Evolutionary conservation across 2,888 invertebrate genomes (phyloP).

Genomic region (Ochropleura leucogaster): DNA sequence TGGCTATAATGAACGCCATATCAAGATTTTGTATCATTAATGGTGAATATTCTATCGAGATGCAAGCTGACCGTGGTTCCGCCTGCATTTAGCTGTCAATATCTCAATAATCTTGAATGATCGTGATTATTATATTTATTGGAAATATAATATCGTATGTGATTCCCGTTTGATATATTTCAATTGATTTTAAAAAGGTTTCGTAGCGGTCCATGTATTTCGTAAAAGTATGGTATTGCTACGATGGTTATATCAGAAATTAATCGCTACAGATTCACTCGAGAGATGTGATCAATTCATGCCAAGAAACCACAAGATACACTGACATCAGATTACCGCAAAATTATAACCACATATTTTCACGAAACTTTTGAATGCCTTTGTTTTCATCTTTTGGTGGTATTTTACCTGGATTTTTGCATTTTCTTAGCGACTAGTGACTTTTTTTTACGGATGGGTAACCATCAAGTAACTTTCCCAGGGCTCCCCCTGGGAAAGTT

Average conservation of each 20-base stretch:
- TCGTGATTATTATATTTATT: slow-evolving; percentile 57
- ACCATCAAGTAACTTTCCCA: too few species aligned
- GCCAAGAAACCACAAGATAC: not conserved
- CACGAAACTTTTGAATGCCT: not conserved
- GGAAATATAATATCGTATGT: slow-evolving; percentile 61
- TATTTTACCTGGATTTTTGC: not conserved
- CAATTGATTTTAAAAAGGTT: slow-evolving; percentile 29
- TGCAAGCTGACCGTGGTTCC: slow-evolving; percentile 32
- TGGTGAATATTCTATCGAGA: slow-evolving; percentile 51
- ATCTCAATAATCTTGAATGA: slow-evolving; percentile 55
- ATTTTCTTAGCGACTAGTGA: too few species aligned
- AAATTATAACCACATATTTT: not conserved
- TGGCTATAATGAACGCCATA: slow-evolving; percentile 51
- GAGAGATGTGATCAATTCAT: not conserved
- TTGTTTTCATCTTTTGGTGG: not conserved
- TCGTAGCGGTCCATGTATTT: slow-evolving; percentile 3
- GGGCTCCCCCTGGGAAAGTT: too few species aligned
- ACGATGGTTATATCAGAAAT: not conserved
- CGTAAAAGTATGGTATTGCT: not conserved
- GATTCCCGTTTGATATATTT: slow-evolving; percentile 48
- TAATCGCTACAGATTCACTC: too few species aligned
- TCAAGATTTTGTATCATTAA: slow-evolving; percentile 59
- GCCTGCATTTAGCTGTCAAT: slow-evolving; percentile 57
- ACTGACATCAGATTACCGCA: not conserved
- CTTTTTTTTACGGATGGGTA: too few species aligned